Evolutionary conservation across 2,888 invertebrate species (phyloP), one percentile per base, ranked within the genome.

Genomic region (Coronaproctus castanopsis): DNA sequence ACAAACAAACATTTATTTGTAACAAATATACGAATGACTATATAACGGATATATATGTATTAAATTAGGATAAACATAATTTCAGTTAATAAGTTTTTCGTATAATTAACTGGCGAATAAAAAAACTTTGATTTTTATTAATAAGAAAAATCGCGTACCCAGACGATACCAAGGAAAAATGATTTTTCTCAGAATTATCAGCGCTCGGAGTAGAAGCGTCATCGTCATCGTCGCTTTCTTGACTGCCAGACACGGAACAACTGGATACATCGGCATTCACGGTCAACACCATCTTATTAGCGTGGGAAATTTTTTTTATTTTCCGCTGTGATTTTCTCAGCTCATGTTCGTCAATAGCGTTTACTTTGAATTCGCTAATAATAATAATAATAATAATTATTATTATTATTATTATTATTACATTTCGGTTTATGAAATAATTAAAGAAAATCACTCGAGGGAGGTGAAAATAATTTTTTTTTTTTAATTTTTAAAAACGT

Each of bases 321-420:
- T 82, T 78, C 1, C 85, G 75, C 67, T 83, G 78, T 0, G 85
- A 87, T 71, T 83, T 83, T 1, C 88, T 76, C 61, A 89, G 72
- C 68, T 88, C 88, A 49, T 87, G 86, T 1, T 82, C 86, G 68
- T 89, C 87, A 80, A 89, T 87, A 58, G 88, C 88, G 69, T 85
- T 88, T 51, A 90, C 87, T 68, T 85, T 86, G 69, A 87, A 90
- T 68, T 87, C 87, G 61, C 85, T 61, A 23, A 24, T 50, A 48
- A 49, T 53, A 23, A 50, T 52, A 19, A 54, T 56, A 54, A 60
- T 21, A 21, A 14, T 55, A 55, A 19, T n/a, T 55, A n/a, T 10
- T 18, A 57, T 19, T 52, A 55, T 50, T 24, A 2, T 49, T 49
- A n/a, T 49, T 10, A 49, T n/a, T n/a, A n/a, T n/a, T n/a, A n/a